These are phyloP conservation scores for Oophaga pumilio DNA, from an alignment of 2,113 vertebrate genomes.

Conservation along the genomic window DNA sequence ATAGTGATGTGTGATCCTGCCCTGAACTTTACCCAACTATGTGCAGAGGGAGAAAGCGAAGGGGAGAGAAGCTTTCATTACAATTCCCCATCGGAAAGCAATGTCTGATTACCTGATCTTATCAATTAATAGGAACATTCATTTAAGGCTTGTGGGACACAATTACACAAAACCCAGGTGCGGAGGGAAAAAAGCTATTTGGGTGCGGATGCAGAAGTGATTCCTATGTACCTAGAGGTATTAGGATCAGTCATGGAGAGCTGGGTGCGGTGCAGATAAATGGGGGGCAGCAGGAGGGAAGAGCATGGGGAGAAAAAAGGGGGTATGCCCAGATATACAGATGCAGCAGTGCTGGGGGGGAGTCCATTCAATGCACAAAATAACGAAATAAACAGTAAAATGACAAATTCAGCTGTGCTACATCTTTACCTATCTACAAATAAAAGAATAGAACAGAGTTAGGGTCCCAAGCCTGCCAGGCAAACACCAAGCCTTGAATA, in stretches of 20 bases:
- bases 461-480: too few relatives aligned
- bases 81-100: constrained; percentile 72
- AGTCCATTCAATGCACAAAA: background rate
- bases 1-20: constrained; percentile 52
- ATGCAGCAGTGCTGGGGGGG: too few relatives aligned
- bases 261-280: too few relatives aligned
- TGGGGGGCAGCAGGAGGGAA: too few relatives aligned
- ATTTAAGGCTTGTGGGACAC: constrained; percentile 67
- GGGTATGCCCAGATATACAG: too few relatives aligned
- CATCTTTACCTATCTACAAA: too few relatives aligned
- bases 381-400: background rate
- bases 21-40: constrained; percentile 60
- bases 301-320: too few relatives aligned
- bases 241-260: background rate
- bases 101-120: constrained; percentile 72
- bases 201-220: background rate
- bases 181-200: constrained; percentile 26
- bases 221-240: background rate
- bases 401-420: background rate
- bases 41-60: constrained; percentile 64
- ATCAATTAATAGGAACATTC: constrained; percentile 74
- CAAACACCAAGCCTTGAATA: too few relatives aligned
- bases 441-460: too few relatives aligned
- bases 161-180: constrained; percentile 59
- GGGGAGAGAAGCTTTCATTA: constrained; percentile 75